Evolutionary conservation across 2,888 invertebrate species (phyloP).

Genomic region (Pseudoips prasinana): DNA sequence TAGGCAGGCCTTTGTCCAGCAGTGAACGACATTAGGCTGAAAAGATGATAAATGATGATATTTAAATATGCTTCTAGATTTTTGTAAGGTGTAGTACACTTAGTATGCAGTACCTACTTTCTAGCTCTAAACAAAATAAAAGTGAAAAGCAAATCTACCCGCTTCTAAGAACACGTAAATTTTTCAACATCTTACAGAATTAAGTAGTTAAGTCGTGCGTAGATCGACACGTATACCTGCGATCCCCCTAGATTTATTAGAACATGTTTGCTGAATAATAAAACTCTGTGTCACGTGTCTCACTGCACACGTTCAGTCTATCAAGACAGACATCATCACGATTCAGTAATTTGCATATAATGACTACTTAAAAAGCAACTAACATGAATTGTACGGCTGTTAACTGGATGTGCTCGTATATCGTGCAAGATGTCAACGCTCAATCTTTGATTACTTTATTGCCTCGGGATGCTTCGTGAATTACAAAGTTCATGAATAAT

Average conservation of each 20-base stretch:
- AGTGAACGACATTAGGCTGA: no score
- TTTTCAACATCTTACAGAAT: not conserved
- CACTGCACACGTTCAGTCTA: slow-evolving; percentile 52
- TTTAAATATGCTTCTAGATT: no score
- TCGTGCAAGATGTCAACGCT: slow-evolving; percentile 61
- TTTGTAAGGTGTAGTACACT: no score
- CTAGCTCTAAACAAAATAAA: no score
- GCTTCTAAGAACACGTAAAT: no score
- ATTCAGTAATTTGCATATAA: slow-evolving; percentile 68
- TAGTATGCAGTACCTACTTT: no score
- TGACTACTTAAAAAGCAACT: slow-evolving; percentile 68
- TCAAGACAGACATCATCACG: slow-evolving; percentile 60
- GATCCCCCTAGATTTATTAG: slow-evolving; percentile 22
- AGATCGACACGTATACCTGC: slow-evolving; percentile 10
- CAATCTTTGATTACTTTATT: slow-evolving; percentile 59
- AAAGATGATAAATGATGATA: no score
- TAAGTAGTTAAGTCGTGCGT: slow-evolving; percentile 11
- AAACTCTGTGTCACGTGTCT: slow-evolving; percentile 26
- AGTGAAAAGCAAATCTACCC: no score
- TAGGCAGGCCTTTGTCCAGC: no score
- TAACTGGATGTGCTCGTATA: slow-evolving; percentile 52
- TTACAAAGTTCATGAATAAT: slow-evolving; percentile 33
- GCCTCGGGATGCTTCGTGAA: slow-evolving; percentile 35
- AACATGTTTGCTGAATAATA: slow-evolving; percentile 24
- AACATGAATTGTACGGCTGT: slow-evolving; percentile 56